Conservation (phyloP, 2,797 vertebrate species). For the Enteromius radiatus region DNA sequence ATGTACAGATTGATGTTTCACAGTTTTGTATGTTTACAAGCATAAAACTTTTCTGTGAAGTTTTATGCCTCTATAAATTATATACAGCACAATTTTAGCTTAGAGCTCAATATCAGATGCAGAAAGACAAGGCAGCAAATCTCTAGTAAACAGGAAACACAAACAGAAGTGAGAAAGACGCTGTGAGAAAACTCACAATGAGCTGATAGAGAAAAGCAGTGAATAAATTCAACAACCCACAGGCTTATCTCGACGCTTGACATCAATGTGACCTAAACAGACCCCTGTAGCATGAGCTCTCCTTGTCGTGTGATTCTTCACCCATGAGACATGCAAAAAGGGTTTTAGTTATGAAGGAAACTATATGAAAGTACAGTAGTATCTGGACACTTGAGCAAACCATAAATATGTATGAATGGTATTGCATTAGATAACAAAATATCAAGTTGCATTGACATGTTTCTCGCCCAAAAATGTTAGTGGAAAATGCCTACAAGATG, state of each 20-base stretch:
- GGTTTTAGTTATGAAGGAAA: background rate
- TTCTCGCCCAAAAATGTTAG: background rate
- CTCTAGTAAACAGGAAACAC: slow-evolving; percentile 40
- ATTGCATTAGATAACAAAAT: slow-evolving; percentile 3
- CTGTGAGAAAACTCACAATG: slow-evolving; percentile 30
- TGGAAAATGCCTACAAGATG: background rate
- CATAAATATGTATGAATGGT: background rate
- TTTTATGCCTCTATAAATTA: slow-evolving; percentile 40
- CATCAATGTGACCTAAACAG: slow-evolving; percentile 20
- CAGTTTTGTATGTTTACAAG: slow-evolving; percentile 38
- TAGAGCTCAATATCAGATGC: slow-evolving; percentile 19
- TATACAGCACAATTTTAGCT: background rate
- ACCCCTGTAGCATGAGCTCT: background rate
- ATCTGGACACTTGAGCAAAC: background rate
- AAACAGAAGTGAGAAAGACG: slow-evolving; percentile 2
- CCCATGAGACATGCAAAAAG: background rate
- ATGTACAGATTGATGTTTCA: slow-evolving; percentile 31
- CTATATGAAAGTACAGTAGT: background rate
- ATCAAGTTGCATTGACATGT: background rate
- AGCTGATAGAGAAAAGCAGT: slow-evolving; percentile 46
- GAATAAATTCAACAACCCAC: slow-evolving; percentile 44
- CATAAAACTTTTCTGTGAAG: slow-evolving; percentile 10
- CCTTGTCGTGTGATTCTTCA: no score
- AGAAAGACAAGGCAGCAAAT: slow-evolving; percentile 37
- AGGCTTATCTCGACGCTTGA: slow-evolving; percentile 24